phyloP scores from a whole-genome alignment of 1,140 invertebrate genomes.

The Saccostrea cuccullata region DNA sequence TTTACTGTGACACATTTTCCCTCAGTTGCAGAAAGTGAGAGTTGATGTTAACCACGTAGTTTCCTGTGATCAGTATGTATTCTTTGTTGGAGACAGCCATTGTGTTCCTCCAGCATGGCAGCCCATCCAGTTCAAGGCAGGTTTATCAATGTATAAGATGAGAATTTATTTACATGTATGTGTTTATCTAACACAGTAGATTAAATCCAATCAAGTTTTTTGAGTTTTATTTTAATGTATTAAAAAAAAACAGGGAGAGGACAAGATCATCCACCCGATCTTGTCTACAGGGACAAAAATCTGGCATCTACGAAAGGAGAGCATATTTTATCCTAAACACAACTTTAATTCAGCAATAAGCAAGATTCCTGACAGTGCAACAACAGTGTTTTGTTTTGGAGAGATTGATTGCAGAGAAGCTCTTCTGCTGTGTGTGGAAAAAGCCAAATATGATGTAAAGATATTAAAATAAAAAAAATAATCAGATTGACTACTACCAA shows the following conservation, averaged over 20 bases:
- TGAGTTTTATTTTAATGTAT: too few species aligned
- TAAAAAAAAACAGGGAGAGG: conserved; percentile 15
- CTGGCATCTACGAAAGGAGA: conserved; percentile 51
- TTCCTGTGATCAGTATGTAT: conserved; percentile 31
- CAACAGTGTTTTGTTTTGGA: conserved; percentile 51
- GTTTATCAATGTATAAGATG: neutral
- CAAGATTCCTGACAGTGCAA: conserved; percentile 38
- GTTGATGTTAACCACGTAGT: neutral
- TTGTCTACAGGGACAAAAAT: conserved; percentile 57
- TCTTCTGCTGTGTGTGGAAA: conserved; percentile 51
- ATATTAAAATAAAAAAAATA: neutral
- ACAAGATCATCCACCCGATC: conserved; percentile 41
- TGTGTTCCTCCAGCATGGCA: conserved; percentile 56
- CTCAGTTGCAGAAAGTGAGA: neutral
- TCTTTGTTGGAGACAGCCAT: conserved; percentile 57
- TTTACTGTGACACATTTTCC: neutral
- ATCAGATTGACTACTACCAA: too few species aligned
- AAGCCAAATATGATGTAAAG: conserved; percentile 55
- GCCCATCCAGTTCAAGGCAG: conserved; percentile 42
- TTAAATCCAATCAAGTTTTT: neutral
- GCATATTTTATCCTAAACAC: conserved; percentile 54
- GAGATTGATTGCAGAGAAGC: conserved; percentile 57
- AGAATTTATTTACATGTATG: too few species aligned
- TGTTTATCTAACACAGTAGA: neutral
- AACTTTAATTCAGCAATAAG: conserved; percentile 49